Conservation (phyloP, 2,888 invertebrate species). For the Ophraella communa region DNA sequence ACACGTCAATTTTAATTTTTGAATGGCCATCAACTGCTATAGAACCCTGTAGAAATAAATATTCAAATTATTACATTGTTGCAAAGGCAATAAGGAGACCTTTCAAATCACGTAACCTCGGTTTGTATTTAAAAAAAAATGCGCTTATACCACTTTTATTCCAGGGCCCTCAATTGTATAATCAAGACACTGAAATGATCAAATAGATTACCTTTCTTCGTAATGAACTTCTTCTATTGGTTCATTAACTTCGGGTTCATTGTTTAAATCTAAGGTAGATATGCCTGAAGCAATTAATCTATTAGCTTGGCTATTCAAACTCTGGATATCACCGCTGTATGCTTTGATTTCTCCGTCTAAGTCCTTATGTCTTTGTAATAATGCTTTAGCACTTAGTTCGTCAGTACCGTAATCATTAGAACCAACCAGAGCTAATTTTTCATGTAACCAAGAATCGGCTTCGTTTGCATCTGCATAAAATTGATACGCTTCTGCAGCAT, state of each 20-base stretch:
- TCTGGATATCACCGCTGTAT: slow-evolving; percentile 83
- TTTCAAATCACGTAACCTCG: too few relatives aligned
- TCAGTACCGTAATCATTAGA: slow-evolving; percentile 91
- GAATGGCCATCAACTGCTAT: too few relatives aligned
- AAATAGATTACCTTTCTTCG: slow-evolving; percentile 48
- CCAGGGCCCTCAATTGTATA: too few relatives aligned
- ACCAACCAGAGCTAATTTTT: slow-evolving; percentile 89
- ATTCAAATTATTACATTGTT: too few relatives aligned
- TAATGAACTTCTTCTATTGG: slow-evolving; percentile 70
- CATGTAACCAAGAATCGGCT: slow-evolving; percentile 96
- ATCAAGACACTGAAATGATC: background rate
- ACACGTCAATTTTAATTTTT: too few relatives aligned
- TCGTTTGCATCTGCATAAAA: slow-evolving; percentile 98
- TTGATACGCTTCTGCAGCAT: slow-evolving; percentile 93
- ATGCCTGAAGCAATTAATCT: slow-evolving; percentile 79
- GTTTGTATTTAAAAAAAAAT: too few relatives aligned
- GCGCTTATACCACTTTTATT: too few relatives aligned
- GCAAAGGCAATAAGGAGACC: too few relatives aligned
- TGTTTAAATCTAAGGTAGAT: slow-evolving; percentile 68
- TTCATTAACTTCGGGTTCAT: slow-evolving; percentile 69
- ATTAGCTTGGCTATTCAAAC: slow-evolving; percentile 79
- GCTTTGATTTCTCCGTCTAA: slow-evolving; percentile 89
- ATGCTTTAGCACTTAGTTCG: slow-evolving; percentile 88
- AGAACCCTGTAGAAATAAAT: too few relatives aligned
- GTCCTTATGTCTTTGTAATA: slow-evolving; percentile 85